Evolutionary conservation across 92 coral and sea anemone genomes (phyloP).

Genomic region (Zoanthus gigantus): DNA sequence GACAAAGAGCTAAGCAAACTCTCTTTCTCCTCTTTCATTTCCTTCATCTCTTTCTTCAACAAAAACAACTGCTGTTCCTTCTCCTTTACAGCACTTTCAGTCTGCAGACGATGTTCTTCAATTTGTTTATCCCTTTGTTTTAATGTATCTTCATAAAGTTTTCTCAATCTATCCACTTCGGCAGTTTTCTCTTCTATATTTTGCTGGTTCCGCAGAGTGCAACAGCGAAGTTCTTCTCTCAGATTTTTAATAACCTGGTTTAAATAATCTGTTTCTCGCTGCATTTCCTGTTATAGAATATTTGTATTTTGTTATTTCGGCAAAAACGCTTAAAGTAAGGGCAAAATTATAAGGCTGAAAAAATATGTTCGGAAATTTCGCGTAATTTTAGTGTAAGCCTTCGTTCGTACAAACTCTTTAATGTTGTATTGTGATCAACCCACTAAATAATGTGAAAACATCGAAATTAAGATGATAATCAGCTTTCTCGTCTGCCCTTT

Average conservation of each 20-base stretch:
- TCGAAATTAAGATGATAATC: too few species aligned
- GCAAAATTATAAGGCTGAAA: too few species aligned
- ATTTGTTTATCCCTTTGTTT: neutral
- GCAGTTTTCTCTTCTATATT: neutral
- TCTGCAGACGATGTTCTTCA: neutral
- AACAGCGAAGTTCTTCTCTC: neutral
- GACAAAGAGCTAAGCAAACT: neutral
- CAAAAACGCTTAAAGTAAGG: too few species aligned
- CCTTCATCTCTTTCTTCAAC: neutral
- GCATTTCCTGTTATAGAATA: neutral
- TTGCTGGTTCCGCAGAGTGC: neutral
- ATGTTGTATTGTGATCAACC: too few species aligned
- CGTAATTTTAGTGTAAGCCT: too few species aligned
- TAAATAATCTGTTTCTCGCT: neutral
- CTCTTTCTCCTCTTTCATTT: neutral
- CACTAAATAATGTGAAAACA: too few species aligned
- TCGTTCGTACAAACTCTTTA: too few species aligned
- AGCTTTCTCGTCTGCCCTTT: too few species aligned
- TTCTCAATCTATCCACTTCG: constrained; percentile 7
- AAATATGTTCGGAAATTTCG: too few species aligned
- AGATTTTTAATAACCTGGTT: neutral
- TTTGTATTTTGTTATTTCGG: too few species aligned
- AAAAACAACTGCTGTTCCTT: neutral
- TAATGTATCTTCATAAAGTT: neutral
- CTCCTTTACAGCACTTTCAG: neutral